Conservation (phyloP, 2,797 vertebrate genomes). For the Eremophila alpestris region DNA sequence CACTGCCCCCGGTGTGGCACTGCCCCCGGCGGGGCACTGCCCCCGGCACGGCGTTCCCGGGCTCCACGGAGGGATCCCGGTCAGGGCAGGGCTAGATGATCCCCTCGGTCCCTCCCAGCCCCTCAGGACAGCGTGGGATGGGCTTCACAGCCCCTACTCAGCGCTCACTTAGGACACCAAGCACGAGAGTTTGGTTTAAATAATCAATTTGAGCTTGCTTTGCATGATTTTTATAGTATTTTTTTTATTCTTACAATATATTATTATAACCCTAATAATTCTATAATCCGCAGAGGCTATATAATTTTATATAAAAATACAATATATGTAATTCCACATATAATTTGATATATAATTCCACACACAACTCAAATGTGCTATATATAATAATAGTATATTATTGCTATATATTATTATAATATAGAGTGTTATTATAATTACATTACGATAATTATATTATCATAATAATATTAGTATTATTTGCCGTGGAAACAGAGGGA, state of each 20-base stretch:
- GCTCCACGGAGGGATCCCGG: background rate
- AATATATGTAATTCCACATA: background rate
- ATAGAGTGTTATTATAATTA: background rate
- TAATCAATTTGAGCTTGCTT: background rate
- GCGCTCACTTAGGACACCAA: background rate
- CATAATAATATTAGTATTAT: background rate
- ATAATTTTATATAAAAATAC: background rate
- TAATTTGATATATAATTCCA: background rate
- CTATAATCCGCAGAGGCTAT: background rate
- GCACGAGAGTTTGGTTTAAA: accelerated
- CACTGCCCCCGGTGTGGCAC: background rate
- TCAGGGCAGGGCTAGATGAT: background rate
- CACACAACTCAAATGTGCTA: background rate
- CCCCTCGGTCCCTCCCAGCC: accelerated
- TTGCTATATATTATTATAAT: background rate
- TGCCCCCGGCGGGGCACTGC: background rate
- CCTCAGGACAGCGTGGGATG: background rate
- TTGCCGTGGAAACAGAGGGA: background rate
- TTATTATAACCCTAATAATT: background rate
- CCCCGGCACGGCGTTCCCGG: background rate
- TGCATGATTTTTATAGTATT: accelerated
- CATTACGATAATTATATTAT: background rate
- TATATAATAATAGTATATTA: background rate
- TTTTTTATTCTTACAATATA: background rate
- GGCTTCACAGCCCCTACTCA: background rate